phyloP scores from a whole-genome alignment of 1,140 invertebrate genomes.

The Neotoxoptera formosana region DNA sequence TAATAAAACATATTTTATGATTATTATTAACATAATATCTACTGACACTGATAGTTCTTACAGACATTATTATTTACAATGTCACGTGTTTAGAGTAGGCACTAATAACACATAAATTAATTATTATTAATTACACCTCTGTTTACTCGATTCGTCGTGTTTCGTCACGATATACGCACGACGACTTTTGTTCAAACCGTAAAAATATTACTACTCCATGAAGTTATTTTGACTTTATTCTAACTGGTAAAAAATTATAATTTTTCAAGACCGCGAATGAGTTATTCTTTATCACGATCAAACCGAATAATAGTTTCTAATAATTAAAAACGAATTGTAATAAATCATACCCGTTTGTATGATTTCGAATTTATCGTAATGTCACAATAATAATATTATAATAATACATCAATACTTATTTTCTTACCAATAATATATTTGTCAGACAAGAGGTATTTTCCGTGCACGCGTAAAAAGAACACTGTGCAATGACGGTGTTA shows the following conservation, averaged over 20 bases:
- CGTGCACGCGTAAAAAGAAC: neutral
- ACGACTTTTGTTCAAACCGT: neutral
- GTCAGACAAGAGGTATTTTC: conserved; percentile 56
- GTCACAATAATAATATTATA: neutral
- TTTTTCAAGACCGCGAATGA: neutral
- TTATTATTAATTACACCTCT: neutral
- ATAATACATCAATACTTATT: neutral
- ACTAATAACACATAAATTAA: neutral
- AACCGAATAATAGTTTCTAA: neutral
- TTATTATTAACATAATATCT: neutral
- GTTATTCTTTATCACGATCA: neutral
- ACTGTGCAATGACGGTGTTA: too few species aligned
- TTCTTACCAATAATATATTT: conserved; percentile 44
- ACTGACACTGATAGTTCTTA: neutral
- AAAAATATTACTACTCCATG: neutral
- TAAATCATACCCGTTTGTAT: neutral
- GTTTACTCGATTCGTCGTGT: neutral
- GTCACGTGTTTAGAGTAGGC: neutral
- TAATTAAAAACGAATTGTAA: neutral
- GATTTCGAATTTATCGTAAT: neutral
- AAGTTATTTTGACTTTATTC: neutral
- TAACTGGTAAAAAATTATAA: neutral
- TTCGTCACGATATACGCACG: neutral
- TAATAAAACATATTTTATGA: neutral
- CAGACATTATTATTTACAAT: neutral